These are phyloP conservation scores for Laodelphax striatellus DNA, from an alignment of 1,140 invertebrate genomes.

Conservation along the genomic window DNA sequence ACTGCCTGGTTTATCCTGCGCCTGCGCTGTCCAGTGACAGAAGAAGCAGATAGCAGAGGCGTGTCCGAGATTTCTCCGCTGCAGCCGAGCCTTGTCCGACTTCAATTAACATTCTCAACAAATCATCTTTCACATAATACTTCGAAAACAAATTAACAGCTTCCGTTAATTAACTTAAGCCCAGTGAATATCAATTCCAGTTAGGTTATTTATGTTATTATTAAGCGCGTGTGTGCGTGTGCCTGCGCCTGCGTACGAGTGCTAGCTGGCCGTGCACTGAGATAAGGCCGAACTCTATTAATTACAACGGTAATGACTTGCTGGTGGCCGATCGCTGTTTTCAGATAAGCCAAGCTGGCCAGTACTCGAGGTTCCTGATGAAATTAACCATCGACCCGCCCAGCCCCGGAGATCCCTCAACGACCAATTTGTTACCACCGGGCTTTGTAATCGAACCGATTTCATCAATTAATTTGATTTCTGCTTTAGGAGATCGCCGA, in stretches of 20 bases:
- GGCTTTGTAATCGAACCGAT: conserved; percentile 1
- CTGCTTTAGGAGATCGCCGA: neutral
- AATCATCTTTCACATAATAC: conserved; percentile 2
- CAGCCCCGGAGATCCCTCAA: neutral
- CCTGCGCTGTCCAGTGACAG: no score
- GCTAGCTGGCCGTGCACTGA: neutral
- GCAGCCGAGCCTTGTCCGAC: neutral
- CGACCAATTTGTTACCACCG: conserved; percentile 1
- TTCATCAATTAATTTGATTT: conserved; percentile 3
- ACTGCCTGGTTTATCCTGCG: no score
- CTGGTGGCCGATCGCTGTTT: neutral
- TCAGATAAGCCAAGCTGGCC: no score
- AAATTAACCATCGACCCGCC: neutral
- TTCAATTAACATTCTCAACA: conserved; percentile 4
- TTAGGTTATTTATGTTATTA: conserved; percentile 1
- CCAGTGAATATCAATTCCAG: conserved; percentile 2
- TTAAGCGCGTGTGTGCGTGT: neutral
- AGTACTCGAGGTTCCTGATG: neutral
- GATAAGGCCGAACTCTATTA: neutral
- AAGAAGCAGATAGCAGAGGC: no score
- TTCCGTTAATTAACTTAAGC: conserved; percentile 3
- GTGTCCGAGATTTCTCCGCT: no score
- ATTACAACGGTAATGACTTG: neutral
- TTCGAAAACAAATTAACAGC: conserved; percentile 4
- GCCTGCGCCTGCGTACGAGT: neutral